Percentiles rank a stretch among this genome's conserved stretches.
Evolutionary conservation across 2,888 invertebrate species (phyloP).

Genomic region (Coelogynopora nodosa): DNA sequence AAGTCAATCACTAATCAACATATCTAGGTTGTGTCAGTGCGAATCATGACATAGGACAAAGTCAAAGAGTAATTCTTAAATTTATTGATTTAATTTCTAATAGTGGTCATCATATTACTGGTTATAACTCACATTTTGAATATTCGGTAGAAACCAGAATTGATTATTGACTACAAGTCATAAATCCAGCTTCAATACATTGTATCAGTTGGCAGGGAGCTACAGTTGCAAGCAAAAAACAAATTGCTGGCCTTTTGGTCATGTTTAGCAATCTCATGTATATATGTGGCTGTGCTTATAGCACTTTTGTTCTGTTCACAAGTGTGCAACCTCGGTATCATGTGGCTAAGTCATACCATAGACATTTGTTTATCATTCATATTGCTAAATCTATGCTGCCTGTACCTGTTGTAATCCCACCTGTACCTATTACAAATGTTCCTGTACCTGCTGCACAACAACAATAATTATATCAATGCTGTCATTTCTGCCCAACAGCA

Average conservation of each 20-base stretch:
- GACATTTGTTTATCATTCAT: not conserved
- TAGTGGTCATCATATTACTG: not conserved
- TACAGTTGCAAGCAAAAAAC: too few relatives aligned
- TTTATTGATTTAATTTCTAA: not conserved
- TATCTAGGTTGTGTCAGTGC: not conserved
- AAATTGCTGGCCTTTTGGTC: too few relatives aligned
- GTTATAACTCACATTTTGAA: not conserved
- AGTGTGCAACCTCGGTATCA: not conserved
- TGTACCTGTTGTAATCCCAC: too few relatives aligned
- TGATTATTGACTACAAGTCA: not conserved
- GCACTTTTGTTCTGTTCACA: not conserved
- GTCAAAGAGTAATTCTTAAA: not conserved
- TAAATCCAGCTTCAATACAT: too few relatives aligned
- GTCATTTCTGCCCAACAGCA: not conserved
- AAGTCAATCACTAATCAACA: too few relatives aligned
- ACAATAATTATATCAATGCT: not conserved
- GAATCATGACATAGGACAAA: not conserved
- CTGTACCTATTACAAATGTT: too few relatives aligned
- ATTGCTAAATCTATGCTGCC: not conserved
- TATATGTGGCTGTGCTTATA: not conserved
- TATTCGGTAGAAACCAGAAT: not conserved
- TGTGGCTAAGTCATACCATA: not conserved
- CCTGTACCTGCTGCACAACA: not conserved
- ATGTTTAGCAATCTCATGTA: not conserved
- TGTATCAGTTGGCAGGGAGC: not conserved